Base-by-base conservation (phyloP, 1,140 invertebrate species). In the Euwallacea fornicatus region DNA sequence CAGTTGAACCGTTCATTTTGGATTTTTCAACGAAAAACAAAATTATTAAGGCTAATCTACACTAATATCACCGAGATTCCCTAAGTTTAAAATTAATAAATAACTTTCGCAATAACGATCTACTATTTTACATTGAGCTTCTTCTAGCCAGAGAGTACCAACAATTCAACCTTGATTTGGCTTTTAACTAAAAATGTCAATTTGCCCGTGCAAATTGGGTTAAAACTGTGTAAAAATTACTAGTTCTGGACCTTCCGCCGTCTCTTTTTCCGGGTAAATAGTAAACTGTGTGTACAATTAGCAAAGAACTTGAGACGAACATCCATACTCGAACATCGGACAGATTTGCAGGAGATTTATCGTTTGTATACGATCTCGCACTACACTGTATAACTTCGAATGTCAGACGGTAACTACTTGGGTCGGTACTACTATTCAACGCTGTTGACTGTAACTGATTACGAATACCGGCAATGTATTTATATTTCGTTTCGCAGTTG, bases 1-100 rank as follows among this genome's bases (percentile, higher is more conserved):
- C 63, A 33, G 65, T 58, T n/a, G 65, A 33, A 9, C 65, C 65
- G 65, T 66, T 66, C 65, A 66, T 66, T 66, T 58, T 66, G 7
- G 21, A 33, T 33, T 33, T 33, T 33, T 33, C n/a, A 33, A 33
- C 21, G 21, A 33, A 33, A 33, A 33, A 33, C 21, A 33, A 33
- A 33, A 2, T 33, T 33, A 33, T 50, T 50, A 13, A 13, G 9
- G 2, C 13, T 50, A 50, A 50, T 53, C 7, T 46, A 65, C 16
- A 53, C 54, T 65, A 65, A 55, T 65, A 65, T 65, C 63, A 65
- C 63, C 42, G 43, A 44, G 33, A n/a, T 50, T 33, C 21, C 21
- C 21, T 33, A 15, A 50, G 46, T 50, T 11, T 10, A 11, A 11
- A 50, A 50, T 13, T 11, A 50, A 50, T 50, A 50, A 50, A 50